phyloP scores from a whole-genome alignment of 2,797 vertebrate genomes.

The Galagoides demidoff region DNA sequence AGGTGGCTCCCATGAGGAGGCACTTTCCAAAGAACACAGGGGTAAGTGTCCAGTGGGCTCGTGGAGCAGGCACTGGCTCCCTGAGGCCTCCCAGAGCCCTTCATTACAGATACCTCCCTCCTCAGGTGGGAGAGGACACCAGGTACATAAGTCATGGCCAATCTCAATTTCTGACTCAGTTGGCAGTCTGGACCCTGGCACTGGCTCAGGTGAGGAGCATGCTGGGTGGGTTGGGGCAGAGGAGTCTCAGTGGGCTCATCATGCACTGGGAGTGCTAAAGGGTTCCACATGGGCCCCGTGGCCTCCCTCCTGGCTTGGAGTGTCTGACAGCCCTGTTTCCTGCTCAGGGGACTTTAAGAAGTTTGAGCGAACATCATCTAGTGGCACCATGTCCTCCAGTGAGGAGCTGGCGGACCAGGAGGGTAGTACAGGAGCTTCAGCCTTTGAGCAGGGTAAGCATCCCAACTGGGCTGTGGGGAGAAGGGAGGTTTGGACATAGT shows the following conservation, averaged over 20 bases:
- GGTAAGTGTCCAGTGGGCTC: constrained; percentile 83
- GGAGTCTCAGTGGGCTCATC: background rate
- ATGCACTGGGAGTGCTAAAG: background rate
- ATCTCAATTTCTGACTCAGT: constrained; percentile 90
- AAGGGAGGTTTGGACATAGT: accelerated
- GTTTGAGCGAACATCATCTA: constrained; percentile 90
- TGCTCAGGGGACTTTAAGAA: constrained; percentile 90
- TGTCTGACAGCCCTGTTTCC: background rate
- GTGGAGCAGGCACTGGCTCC: accelerated
- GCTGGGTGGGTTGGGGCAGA: accelerated
- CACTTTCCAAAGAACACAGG: constrained; percentile 82
- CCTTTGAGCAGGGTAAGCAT: constrained; percentile 92
- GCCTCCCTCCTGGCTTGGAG: background rate
- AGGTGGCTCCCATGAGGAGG: background rate
- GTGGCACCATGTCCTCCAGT: constrained; percentile 91
- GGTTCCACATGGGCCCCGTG: background rate
- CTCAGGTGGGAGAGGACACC: constrained; percentile 91
- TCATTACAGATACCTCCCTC: background rate
- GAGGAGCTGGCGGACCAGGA: constrained; percentile 94
- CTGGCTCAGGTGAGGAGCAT: constrained; percentile 86
- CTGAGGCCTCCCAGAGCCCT: accelerated
- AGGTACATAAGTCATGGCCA: constrained; percentile 95
- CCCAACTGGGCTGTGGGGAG: accelerated
- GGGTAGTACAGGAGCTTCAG: constrained; percentile 66
- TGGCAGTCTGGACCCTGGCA: constrained; percentile 87